Evolutionary conservation across 2,888 invertebrate species (phyloP).

Genomic region (Trachelus tabidus): DNA sequence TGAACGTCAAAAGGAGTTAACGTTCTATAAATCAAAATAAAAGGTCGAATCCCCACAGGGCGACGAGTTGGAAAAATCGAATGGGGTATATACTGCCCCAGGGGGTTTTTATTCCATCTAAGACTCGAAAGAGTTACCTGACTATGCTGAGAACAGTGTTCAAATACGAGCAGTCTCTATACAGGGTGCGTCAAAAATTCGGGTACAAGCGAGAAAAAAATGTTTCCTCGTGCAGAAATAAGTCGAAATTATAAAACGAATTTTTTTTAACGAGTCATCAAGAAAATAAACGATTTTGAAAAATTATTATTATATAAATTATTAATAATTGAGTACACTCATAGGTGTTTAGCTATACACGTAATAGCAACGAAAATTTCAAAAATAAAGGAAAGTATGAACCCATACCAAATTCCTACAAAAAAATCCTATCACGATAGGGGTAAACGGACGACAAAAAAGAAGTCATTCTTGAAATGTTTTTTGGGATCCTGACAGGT

Average conservation of each 20-base stretch:
- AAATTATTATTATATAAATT: no score
- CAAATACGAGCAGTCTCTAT: not conserved
- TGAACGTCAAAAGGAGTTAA: constrained; percentile 58
- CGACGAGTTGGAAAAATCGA: constrained; percentile 55
- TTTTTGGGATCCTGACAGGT: not conserved
- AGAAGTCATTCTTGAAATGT: not conserved
- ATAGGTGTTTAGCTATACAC: not conserved
- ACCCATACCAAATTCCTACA: not conserved
- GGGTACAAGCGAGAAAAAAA: not conserved
- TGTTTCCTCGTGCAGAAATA: not conserved
- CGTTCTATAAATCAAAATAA: constrained; percentile 66
- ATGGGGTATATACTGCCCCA: constrained; percentile 20
- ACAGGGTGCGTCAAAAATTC: not conserved
- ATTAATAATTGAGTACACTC: not conserved
- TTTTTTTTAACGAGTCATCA: no score
- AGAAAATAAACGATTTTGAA: not conserved
- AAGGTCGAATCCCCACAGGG: constrained; percentile 43
- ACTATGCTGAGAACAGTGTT: constrained; percentile 13
- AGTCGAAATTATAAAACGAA: not conserved
- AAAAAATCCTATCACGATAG: not conserved
- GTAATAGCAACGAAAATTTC: not conserved
- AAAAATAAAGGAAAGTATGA: not conserved
- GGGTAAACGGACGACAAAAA: not conserved
- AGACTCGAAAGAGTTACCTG: constrained; percentile 56
- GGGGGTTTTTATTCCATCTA: constrained; percentile 2